Evolutionary conservation across 2,113 vertebrate species (phyloP).

Genomic region (Alethe diademata): DNA sequence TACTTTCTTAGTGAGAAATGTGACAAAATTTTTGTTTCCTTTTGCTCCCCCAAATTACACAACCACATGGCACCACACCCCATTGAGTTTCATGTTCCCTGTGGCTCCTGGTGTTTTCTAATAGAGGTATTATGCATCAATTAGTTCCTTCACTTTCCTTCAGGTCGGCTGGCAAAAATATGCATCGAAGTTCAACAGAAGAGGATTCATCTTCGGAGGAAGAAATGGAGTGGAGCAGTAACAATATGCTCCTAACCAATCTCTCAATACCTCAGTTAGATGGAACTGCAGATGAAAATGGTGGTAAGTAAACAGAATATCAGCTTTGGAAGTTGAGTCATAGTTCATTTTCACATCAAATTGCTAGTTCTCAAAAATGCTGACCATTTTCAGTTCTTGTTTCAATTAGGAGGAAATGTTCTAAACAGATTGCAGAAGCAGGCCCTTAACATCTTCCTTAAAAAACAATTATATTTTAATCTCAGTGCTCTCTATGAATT

Average conservation of each 20-base stretch:
- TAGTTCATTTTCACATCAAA: background rate
- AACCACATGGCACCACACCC: background rate
- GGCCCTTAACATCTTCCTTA: background rate
- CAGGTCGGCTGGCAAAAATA: constrained; percentile 78
- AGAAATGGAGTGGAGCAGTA: constrained; percentile 93
- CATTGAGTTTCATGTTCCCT: background rate
- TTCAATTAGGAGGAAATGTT: background rate
- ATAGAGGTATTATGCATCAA: background rate
- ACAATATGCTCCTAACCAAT: constrained; percentile 80
- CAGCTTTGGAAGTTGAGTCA: background rate
- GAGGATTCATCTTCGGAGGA: constrained; percentile 89
- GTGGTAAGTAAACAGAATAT: constrained; percentile 79
- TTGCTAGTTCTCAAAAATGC: background rate
- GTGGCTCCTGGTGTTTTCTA: background rate
- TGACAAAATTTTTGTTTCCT: background rate
- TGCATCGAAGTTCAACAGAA: constrained; percentile 82
- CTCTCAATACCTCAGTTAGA: constrained; percentile 97
- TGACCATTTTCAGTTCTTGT: background rate
- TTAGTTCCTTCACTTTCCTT: constrained; percentile 14
- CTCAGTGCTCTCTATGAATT: background rate
- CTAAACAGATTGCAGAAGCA: background rate
- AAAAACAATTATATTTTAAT: background rate
- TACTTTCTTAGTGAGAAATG: background rate
- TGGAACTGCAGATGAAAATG: constrained; percentile 95
- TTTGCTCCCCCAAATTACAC: background rate